Evolutionary conservation across 35 echinoderm and acorn worm species (phyloP), one percentile per base, ranked within the genome.

Genomic region (Holothuria glaberrima): DNA sequence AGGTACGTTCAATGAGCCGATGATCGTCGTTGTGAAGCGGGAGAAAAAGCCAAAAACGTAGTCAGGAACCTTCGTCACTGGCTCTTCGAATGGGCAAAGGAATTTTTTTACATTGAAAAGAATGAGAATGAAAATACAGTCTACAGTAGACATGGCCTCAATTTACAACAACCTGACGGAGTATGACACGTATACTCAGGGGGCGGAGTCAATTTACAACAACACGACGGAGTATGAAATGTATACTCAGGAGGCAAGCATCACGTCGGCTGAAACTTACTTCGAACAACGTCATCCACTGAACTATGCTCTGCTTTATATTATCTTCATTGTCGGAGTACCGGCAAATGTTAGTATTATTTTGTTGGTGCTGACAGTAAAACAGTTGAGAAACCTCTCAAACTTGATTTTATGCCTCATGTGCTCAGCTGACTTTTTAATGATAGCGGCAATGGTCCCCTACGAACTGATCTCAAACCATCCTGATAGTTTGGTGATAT

Each of bases 311-410:
- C 29, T 41, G 9, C 21, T 78, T 12, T 78, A 48, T 5, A 48
- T 26, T 6, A 50, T 48, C 17, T 24, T 78, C 20, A n/a, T n/a
- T 4, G n/a, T 78, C 12, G 74, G 74, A 26, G 4, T 48, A 27
- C 74, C 74, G 12, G 6, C 74, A 41, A 78, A 78, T 24, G 7
- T 78, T 19, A 78, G 74, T 33, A 78, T 78, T 7, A 48, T 78
- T 24, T 78, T 41, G 6, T 48, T 78, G 33, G 50, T 78, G 12
- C 1, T 78, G 20, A 78, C 36, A 25, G 74, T 78, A n/a, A 78
- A 78, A 48, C 74, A 78, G 24, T 48, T 78, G 38, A 45, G 38
- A 17, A 78, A 78, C 33, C 35, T 78, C 46, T 78, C 74, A 21
- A 78, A 78, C 17, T 12, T 22, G 14, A 78, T 78, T 3, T 29